Conservation (phyloP, 2,888 invertebrate genomes). For the Dioctria rufipes region DNA sequence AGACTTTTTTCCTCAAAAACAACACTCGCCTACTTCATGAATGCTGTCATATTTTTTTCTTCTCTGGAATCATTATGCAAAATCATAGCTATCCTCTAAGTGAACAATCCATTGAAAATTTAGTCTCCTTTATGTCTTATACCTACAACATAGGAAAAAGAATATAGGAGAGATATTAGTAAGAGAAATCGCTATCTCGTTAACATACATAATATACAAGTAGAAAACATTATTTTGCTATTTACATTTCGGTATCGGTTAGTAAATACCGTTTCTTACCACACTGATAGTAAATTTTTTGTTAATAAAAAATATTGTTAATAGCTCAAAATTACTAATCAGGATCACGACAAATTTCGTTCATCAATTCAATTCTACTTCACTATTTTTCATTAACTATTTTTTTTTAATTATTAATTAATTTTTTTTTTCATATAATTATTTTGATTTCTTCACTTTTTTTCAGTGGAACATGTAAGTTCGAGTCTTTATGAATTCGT, state of each 20-base stretch:
- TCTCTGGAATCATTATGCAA: too few relatives aligned
- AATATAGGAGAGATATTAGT: conserved; percentile 27
- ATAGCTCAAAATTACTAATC: conserved; percentile 32
- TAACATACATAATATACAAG: conserved; percentile 37
- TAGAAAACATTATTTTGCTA: conserved; percentile 37
- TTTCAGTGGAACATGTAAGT: conserved; percentile 61
- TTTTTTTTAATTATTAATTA: background rate
- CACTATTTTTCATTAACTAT: background rate
- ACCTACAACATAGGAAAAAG: conserved; percentile 29
- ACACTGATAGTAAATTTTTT: conserved; percentile 9
- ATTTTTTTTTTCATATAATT: conserved; percentile 17
- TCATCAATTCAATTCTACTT: conserved; percentile 10
- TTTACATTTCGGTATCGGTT: conserved; percentile 32
- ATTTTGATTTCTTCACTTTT: conserved; percentile 35
- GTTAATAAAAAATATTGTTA: conserved; percentile 34
- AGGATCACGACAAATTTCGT: conserved; percentile 10
- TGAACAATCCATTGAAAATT: conserved; percentile 5
- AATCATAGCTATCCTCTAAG: too few relatives aligned
- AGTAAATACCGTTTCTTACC: conserved; percentile 29
- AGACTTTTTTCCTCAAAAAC: too few relatives aligned
- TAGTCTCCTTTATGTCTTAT: conserved; percentile 34
- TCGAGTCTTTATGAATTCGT: conserved; percentile 48
- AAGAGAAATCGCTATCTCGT: conserved; percentile 30
- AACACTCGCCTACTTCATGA: too few relatives aligned
- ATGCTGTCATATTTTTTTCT: too few relatives aligned